Percentiles rank a stretch among this genome's conserved stretches.
Conservation (phyloP, 2,888 invertebrate genomes). For the Chrysolina americana region DNA sequence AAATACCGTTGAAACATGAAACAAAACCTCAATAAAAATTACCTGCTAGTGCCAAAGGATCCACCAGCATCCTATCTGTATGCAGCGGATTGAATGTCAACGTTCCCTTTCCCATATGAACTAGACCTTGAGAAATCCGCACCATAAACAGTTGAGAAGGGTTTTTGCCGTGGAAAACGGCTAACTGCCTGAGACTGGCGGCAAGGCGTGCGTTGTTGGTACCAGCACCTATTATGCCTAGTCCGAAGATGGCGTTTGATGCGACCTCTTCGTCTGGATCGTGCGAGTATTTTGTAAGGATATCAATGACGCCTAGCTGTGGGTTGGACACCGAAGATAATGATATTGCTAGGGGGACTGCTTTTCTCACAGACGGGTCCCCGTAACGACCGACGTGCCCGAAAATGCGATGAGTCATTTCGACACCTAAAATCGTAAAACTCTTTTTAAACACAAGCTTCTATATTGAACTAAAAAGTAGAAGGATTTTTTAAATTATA, state of each 20-base stretch:
- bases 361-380: slow-evolving; percentile 84
- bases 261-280: slow-evolving; percentile 98
- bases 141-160: slow-evolving; percentile 98
- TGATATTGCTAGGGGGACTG: slow-evolving; percentile 96
- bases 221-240: slow-evolving; percentile 70
- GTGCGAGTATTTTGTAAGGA: slow-evolving; percentile 98
- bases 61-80: slow-evolving; percentile 93
- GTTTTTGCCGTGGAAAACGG: slow-evolving; percentile 97
- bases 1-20: too few species aligned
- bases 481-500: too few species aligned
- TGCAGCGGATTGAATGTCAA: slow-evolving; percentile 96
- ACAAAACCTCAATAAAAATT: not conserved
- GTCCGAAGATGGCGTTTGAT: slow-evolving; percentile 97
- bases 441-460: too few species aligned
- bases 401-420: slow-evolving; percentile 96
- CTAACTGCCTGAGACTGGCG: slow-evolving; percentile 96
- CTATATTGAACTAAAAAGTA: too few species aligned
- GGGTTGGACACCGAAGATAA: slow-evolving; percentile 97
- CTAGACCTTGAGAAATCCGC: slow-evolving; percentile 94
- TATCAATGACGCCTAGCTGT: slow-evolving; percentile 93
- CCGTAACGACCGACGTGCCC: slow-evolving; percentile 83
- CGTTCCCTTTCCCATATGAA: slow-evolving; percentile 98
- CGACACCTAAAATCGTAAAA: slow-evolving; percentile 75
- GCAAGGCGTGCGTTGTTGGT: slow-evolving; percentile 92
- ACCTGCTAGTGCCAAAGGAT: slow-evolving; percentile 95